phyloP scores from a whole-genome alignment of 2,113 vertebrate species.

The Corythornis madagascariensis region DNA sequence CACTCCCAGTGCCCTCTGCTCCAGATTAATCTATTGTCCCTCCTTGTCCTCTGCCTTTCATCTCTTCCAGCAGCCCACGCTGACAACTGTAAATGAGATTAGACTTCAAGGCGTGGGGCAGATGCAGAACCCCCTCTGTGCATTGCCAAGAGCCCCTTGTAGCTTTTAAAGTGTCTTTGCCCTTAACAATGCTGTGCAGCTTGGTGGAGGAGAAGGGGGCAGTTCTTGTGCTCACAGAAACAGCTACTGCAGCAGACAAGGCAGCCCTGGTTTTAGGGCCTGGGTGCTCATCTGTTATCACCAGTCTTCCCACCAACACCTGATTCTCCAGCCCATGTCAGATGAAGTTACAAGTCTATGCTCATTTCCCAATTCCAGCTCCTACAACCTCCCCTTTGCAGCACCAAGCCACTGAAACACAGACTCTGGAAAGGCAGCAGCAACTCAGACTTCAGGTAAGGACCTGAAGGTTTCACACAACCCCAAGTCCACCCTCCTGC shows the following conservation, averaged over 20 bases:
- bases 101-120: conserved; percentile 44
- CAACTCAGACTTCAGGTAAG: neutral
- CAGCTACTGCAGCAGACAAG: neutral
- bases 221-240: neutral
- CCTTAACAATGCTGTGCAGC: neutral
- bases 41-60: conserved; percentile 65
- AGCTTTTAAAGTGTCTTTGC: conserved; percentile 17
- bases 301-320: neutral
- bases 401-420: neutral
- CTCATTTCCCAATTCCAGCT: neutral
- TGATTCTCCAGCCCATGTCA: neutral
- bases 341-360: neutral
- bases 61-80: conserved; percentile 43
- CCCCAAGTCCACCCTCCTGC: neutral
- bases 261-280: neutral
- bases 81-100: conserved; percentile 76
- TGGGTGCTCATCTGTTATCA: neutral
- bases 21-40: conserved; percentile 57
- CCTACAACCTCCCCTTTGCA: neutral
- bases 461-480: neutral
- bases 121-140: conserved; percentile 32
- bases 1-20: conserved; percentile 73
- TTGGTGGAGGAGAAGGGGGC: neutral
- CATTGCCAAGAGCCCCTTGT: conserved; percentile 16
- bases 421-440: neutral